Evolutionary conservation across 2,113 vertebrate genomes (phyloP).

Genomic region (Callospermophilus lateralis): DNA sequence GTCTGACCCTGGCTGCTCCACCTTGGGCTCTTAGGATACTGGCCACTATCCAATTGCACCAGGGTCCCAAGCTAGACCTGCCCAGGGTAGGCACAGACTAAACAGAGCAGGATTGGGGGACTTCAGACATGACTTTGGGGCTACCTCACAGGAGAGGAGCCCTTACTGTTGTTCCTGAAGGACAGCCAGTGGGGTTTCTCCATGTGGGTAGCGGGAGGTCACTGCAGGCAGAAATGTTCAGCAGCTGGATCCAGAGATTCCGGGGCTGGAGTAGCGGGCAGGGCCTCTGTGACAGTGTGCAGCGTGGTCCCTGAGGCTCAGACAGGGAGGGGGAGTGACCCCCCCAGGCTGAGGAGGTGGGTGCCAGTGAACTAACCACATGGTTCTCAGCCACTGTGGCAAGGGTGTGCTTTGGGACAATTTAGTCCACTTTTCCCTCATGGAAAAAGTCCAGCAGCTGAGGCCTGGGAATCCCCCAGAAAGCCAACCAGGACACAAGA

Average conservation of each 20-base stretch:
- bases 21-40: neutral
- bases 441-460: neutral
- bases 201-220: no score
- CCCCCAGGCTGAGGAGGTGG: neutral
- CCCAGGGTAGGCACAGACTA: neutral
- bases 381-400: neutral
- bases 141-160: neutral
- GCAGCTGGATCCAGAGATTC: no score
- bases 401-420: accelerated
- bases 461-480: neutral
- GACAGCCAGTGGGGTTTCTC: neutral
- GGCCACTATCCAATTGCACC: neutral
- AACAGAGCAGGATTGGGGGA: neutral
- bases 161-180: neutral
- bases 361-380: neutral
- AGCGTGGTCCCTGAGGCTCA: neutral
- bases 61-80: neutral
- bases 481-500: neutral
- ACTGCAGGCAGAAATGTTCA: neutral
- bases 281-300: accelerated
- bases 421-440: neutral
- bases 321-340: no score
- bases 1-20: neutral
- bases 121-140: neutral
- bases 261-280: neutral